These are phyloP conservation scores for Astreopora myriophthalma DNA, from an alignment of 64 coral and sea anemone species.

Conservation along the genomic window DNA sequence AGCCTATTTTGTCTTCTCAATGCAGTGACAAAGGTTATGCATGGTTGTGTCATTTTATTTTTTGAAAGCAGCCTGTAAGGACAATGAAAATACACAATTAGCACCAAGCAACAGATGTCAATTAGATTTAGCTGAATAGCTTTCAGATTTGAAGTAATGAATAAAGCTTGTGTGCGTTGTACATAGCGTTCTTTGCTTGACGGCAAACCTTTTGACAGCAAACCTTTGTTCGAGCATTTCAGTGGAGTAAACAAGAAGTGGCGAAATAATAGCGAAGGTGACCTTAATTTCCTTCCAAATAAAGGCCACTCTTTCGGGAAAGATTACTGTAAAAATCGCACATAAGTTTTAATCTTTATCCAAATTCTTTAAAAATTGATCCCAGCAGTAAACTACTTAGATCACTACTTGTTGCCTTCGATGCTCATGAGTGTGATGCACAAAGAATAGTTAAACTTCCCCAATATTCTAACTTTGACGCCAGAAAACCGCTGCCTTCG, in stretches of 20 bases:
- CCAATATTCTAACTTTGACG: neutral
- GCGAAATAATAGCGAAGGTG: neutral
- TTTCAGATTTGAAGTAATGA: slow-evolving; percentile 5
- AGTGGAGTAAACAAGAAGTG: neutral
- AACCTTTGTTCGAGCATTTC: neutral
- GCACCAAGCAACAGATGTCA: slow-evolving; percentile 24
- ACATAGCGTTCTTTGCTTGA: no score
- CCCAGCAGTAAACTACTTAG: slow-evolving; percentile 7
- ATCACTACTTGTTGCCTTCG: neutral
- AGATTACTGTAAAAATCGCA: neutral
- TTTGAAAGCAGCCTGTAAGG: neutral
- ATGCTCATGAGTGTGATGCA: neutral
- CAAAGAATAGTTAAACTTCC: neutral
- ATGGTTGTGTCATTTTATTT: slow-evolving; percentile 4
- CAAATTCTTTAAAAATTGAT: neutral
- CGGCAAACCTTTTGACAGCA: no score
- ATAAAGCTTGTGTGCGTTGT: neutral
- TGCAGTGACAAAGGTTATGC: neutral
- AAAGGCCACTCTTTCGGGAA: neutral
- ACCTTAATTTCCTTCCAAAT: no score
- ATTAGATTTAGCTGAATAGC: neutral
- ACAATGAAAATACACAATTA: neutral
- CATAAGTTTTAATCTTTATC: neutral
- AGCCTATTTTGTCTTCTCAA: slow-evolving; percentile 1
- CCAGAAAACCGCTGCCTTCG: neutral